These are phyloP conservation scores for Tillus elongatus DNA, from an alignment of 2,888 invertebrate species.

Conservation along the genomic window DNA sequence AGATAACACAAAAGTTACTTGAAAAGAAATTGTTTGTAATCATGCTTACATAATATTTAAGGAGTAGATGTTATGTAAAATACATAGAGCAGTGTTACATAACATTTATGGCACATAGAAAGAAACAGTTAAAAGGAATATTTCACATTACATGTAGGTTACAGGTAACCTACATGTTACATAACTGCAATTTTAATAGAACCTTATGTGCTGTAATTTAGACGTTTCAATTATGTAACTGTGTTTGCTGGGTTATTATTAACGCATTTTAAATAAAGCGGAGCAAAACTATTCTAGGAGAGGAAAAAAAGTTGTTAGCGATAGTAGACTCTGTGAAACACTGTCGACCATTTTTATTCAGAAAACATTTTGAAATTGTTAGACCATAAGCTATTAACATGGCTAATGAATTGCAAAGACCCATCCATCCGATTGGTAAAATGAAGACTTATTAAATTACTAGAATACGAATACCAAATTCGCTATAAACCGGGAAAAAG, in stretches of 20 bases:
- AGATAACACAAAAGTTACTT: no score
- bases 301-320: conserved; percentile 31
- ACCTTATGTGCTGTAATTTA: no score
- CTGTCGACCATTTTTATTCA: conserved; percentile 30
- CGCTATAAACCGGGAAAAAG: conserved; percentile 26
- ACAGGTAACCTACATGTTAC: no score
- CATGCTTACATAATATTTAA: no score
- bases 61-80: no score
- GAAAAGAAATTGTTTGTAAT: no score
- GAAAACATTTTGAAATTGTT: conserved; percentile 28
- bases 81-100: no score
- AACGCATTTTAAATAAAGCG: conserved; percentile 25
- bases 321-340: conserved; percentile 26
- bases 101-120: no score
- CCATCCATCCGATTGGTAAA: conserved; percentile 25
- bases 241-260: conserved; percentile 33
- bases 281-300: conserved; percentile 30
- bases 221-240: no score
- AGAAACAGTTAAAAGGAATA: no score
- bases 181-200: no score
- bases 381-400: conserved; percentile 30
- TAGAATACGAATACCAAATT: conserved; percentile 32
- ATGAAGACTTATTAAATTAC: conserved; percentile 27
- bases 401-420: conserved; percentile 29
- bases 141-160: no score